Base-by-base conservation (phyloP, 2,888 invertebrate genomes). In the Drosophila mayaguana region DNA sequence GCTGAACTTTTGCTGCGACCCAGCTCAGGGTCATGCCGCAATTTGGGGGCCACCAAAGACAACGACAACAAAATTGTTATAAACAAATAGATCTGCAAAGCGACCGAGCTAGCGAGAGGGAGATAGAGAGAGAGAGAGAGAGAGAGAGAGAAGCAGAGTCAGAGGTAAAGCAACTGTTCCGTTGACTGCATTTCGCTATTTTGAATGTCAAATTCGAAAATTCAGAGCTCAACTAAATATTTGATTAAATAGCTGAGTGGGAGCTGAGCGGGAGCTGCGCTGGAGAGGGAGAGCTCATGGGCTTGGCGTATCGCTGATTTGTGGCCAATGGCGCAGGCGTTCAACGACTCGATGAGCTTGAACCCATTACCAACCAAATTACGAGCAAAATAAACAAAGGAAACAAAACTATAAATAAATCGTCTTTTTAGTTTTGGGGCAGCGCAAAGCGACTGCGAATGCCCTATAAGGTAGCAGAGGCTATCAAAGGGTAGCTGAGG, bases 21-120 rank as follows among this genome's bases (percentile, higher is more conserved):
- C 51, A 69, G 57, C 85, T 78, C 83, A 88, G 88, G 88, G 83
- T 76, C 72, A 68, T 48, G 66, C 40, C 55, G 64, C 61, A 16
- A 67, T 79, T 82, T 88, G 85, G 83, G 85, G 83, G 83, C 88
- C 88, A 83, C n/a, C 53, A 68, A 69, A 62, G 62, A 20, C 36
- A 60, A 50, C 11, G 51, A 43, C 28, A 61, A 46, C 32, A 2
- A 40, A 38, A 53, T 36, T 18, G 50, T 38, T 20, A 54, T 36
- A 64, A 56, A 62, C 50, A 51, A 51, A 43, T 20, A 57, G 54
- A 53, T 53, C 16, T 32, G 50, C 50, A 32, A 22, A 28, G n/a
- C n/a, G 11, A 20, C 20, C 11, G 42, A 20, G 14, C 18, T 12
- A 36, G n/a, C n/a, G 18, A 32, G 18, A 11, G 40, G 8, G 25